phyloP scores from a whole-genome alignment of 2,797 vertebrate species.

The Cyprinodon diabolis region DNA sequence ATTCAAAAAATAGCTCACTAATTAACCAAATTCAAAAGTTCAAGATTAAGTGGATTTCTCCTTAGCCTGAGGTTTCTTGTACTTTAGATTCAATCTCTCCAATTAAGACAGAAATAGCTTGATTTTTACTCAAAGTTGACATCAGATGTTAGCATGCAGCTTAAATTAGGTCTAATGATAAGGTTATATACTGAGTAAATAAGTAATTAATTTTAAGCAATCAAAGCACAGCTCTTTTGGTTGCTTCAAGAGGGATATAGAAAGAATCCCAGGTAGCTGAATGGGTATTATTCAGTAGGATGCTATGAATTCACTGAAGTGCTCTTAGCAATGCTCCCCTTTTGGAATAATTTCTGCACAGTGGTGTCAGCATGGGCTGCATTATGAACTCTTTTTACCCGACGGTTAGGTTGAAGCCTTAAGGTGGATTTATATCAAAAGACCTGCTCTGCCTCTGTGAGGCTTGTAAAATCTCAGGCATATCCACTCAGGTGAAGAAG shows the following conservation, averaged over 20 bases:
- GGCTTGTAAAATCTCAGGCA: constrained; percentile 58
- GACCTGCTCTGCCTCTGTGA: constrained; percentile 56
- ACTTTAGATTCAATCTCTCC: constrained; percentile 60
- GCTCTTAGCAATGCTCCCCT: constrained; percentile 53
- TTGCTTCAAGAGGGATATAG: constrained; percentile 62
- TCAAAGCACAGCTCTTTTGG: constrained; percentile 74
- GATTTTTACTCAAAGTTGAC: constrained; percentile 63
- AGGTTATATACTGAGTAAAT: constrained; percentile 69
- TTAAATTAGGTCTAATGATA: constrained; percentile 67
- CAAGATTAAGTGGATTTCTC: constrained; percentile 67
- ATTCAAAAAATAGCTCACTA: constrained; percentile 62
- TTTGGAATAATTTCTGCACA: constrained; percentile 69
- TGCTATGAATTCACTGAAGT: constrained; percentile 59
- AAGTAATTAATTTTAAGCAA: constrained; percentile 78
- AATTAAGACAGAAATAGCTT: constrained; percentile 64
- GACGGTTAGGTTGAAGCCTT: constrained; percentile 72
- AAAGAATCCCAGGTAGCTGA: constrained; percentile 73
- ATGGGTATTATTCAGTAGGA: constrained; percentile 71
- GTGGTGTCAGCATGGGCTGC: constrained; percentile 59
- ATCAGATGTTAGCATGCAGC: constrained; percentile 53
- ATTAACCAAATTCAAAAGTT: constrained; percentile 70
- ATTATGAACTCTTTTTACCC: constrained; percentile 66
- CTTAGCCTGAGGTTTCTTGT: constrained; percentile 54
- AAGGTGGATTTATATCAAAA: constrained; percentile 83
- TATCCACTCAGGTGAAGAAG: constrained; percentile 71